A percentile compares a stretch with the other conserved stretches of the same genome.
Conservation (phyloP, 2,797 vertebrate genomes). For the Alosa sapidissima region DNA sequence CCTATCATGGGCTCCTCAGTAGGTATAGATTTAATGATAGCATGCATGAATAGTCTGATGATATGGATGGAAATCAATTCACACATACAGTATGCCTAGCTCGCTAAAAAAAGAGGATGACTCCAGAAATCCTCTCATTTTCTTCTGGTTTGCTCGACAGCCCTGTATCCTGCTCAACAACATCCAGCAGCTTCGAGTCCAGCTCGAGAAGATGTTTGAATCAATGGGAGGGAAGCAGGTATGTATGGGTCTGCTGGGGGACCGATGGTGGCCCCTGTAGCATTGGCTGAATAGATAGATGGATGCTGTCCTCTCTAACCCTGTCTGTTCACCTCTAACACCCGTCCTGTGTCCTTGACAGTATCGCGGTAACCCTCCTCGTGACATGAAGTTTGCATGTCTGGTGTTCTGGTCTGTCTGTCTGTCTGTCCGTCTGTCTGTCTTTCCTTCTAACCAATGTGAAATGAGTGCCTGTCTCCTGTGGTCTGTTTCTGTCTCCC, state of each 20-base stretch:
- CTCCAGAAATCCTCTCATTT: not conserved
- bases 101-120: not conserved
- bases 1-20: not conserved
- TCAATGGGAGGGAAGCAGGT: constrained; percentile 99
- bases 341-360: constrained; percentile 7
- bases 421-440: constrained; percentile 50
- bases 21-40: not conserved
- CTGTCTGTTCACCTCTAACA: constrained; percentile 8
- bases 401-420: constrained; percentile 20
- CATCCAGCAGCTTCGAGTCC: constrained; percentile 94
- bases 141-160: constrained; percentile 64
- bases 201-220: constrained; percentile 99
- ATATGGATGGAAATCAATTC: not conserved
- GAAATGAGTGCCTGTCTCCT: constrained; percentile 20
- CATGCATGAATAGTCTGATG: not conserved
- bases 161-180: constrained; percentile 97
- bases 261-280: not conserved
- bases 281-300: not conserved
- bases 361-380: constrained; percentile 43
- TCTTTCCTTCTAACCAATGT: constrained; percentile 51
- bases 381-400: constrained; percentile 7
- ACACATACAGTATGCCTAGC: not conserved
- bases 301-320: not conserved
- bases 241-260: constrained; percentile 42
- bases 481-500: constrained; percentile 63